Evolutionary conservation across 2,888 invertebrate genomes (phyloP), one percentile per base, ranked within the genome.

Genomic region (Resseliella maxima): DNA sequence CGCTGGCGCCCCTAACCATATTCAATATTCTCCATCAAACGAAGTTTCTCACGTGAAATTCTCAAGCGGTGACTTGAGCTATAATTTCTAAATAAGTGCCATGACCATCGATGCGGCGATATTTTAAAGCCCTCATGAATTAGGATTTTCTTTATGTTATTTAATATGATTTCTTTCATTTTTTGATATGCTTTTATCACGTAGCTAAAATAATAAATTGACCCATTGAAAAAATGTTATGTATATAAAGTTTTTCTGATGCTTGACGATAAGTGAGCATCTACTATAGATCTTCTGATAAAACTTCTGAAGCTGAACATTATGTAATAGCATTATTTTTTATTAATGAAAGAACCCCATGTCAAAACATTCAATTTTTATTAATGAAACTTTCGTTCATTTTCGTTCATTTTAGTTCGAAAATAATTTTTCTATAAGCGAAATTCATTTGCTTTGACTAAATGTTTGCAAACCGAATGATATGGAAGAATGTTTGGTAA

Each of bases 1-100:
- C 2, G 1, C 59, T 24, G 59, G 10, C 24, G 24, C 1, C 15
- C 27, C 59, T 5, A 27, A 12, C 72, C 31, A 35, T 15, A 31
- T n/a, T 50, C 90, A 92, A 86, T 91, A 89, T 88, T 92, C 92
- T 24, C 89, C 92, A 27, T 91, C 92, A 0, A 90, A 91, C 59
- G 90, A 91, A 38, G 92, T 92, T 0, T 91, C 93, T 10, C 92
- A 91, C 86, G 92, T 92, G 0, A 92, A 91, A 88, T 92, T 91
- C 88, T 90, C 89, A 15, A 92, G 92, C 86, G 92, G 91, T 87
- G 90, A 90, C 35, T 86, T 59, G 85, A 86, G 45, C 35, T 86
- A 86, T 24, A 86, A 86, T 64, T 86, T 86, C 64, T 86, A 85
- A 72, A 59, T 12, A 21, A 50, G n/a, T 50, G 59, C 59, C 59